A percentile compares a stretch with the other conserved stretches of the same genome.
These are phyloP conservation scores for Colostygia pectinataria DNA, from an alignment of 2,888 invertebrate genomes.

Conservation along the genomic window DNA sequence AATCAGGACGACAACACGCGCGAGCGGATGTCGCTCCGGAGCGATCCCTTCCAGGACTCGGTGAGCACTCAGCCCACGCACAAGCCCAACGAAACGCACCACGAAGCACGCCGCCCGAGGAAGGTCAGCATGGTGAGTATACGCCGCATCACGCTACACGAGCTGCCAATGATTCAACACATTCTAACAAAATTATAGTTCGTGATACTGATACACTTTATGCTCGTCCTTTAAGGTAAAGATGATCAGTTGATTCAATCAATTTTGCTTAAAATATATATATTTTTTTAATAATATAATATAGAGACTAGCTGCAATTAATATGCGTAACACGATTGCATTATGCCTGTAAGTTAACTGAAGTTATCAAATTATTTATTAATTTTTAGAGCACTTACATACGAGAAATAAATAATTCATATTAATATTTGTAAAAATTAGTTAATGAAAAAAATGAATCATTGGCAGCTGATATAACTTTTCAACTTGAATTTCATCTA, in stretches of 20 bases:
- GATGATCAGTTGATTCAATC: no score
- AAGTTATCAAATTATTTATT: no score
- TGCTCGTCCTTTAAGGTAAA: no score
- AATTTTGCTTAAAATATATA: no score
- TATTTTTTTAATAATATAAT: no score
- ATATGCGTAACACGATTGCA: no score
- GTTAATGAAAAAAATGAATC: conserved; percentile 44
- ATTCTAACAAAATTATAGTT: background rate
- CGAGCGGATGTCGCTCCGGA: conserved; percentile 95
- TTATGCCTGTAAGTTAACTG: no score
- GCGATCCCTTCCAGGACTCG: conserved; percentile 93
- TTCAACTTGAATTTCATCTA: conserved; percentile 62
- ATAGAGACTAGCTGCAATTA: no score
- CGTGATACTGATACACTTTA: no score
- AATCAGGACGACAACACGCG: conserved; percentile 95
- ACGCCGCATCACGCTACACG: conserved; percentile 42
- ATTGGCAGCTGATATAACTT: conserved; percentile 69
- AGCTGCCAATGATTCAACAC: conserved; percentile 65
- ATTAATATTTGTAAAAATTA: background rate
- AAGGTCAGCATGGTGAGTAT: conserved; percentile 97
- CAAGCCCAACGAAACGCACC: conserved; percentile 81
- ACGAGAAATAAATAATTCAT: no score
- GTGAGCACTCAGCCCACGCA: conserved; percentile 90
- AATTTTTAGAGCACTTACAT: no score
- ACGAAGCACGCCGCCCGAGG: conserved; percentile 84